Evolutionary conservation across 2,888 invertebrate species (phyloP).

Genomic region (Hecatera dysodea): DNA sequence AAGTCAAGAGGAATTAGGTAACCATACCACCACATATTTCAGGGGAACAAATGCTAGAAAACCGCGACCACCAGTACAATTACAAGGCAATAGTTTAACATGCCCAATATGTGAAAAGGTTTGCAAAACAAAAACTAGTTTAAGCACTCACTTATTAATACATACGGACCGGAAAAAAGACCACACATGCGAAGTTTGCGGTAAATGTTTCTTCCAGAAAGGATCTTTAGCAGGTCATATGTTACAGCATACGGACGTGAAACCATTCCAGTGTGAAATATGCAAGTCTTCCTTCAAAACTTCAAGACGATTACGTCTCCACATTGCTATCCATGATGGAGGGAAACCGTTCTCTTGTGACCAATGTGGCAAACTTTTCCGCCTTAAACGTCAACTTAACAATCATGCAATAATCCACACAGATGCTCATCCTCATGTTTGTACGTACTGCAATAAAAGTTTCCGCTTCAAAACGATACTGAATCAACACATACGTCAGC

Average conservation of each 20-base stretch:
- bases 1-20: slow-evolving; percentile 69
- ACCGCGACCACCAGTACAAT: slow-evolving; percentile 76
- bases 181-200: slow-evolving; percentile 82
- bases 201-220: slow-evolving; percentile 78
- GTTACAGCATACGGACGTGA: slow-evolving; percentile 75
- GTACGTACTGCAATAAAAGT: slow-evolving; percentile 93
- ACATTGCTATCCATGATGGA: slow-evolving; percentile 75
- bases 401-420: slow-evolving; percentile 94
- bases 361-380: slow-evolving; percentile 76
- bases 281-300: slow-evolving; percentile 80
- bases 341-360: slow-evolving; percentile 77
- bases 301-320: slow-evolving; percentile 68
- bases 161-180: slow-evolving; percentile 87
- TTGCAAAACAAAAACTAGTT: slow-evolving; percentile 74
- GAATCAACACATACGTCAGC: slow-evolving; percentile 93
- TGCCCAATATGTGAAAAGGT: slow-evolving; percentile 80
- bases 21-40: slow-evolving; percentile 73
- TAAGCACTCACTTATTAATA: slow-evolving; percentile 89
- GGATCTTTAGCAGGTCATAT: slow-evolving; percentile 75
- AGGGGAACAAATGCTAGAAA: slow-evolving; percentile 74
- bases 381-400: slow-evolving; percentile 81
- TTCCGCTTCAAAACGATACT: slow-evolving; percentile 93
- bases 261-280: slow-evolving; percentile 81
- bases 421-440: slow-evolving; percentile 93
- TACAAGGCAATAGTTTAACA: slow-evolving; percentile 68